Conservation (phyloP, 2,888 invertebrate species). For the Napeogenes sylphis region DNA sequence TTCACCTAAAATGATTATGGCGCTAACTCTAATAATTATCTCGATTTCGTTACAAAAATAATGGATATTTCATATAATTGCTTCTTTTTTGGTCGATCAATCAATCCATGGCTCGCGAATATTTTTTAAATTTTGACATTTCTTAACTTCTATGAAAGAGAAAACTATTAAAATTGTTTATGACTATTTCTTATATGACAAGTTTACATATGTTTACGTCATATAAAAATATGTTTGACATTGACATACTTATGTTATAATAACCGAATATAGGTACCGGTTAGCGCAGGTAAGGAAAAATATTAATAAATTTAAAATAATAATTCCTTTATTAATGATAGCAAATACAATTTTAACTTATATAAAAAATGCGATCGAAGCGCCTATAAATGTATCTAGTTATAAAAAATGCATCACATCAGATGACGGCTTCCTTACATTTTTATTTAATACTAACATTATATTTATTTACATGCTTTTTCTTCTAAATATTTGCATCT, state of each 20-base stretch:
- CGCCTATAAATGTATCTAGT: slow-evolving; percentile 48
- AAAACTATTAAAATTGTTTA: too few relatives aligned
- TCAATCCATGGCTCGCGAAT: slow-evolving; percentile 4
- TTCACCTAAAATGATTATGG: slow-evolving; percentile 29
- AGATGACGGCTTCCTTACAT: slow-evolving; percentile 48
- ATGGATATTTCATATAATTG: slow-evolving; percentile 20
- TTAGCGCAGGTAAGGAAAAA: slow-evolving; percentile 32
- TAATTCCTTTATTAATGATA: slow-evolving; percentile 28
- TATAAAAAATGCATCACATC: slow-evolving; percentile 62
- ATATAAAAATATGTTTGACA: slow-evolving; percentile 30
- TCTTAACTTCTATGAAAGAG: not conserved
- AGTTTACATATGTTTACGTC: slow-evolving; percentile 2
- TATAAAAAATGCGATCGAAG: slow-evolving; percentile 47
- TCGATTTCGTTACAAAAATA: slow-evolving; percentile 9
- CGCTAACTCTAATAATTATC: slow-evolving; percentile 25
- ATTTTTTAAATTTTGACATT: not conserved
- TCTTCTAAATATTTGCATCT: slow-evolving; percentile 77
- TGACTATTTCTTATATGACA: not conserved
- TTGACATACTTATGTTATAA: slow-evolving; percentile 19
- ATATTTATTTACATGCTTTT: slow-evolving; percentile 72
- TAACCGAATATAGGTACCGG: slow-evolving; percentile 31
- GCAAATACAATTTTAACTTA: slow-evolving; percentile 35
- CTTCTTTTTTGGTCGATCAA: slow-evolving; percentile 26
- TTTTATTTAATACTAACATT: slow-evolving; percentile 52
- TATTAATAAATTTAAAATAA: slow-evolving; percentile 29